A percentile compares a stretch with the other conserved stretches of the same genome.
phyloP scores from a whole-genome alignment of 2,888 invertebrate genomes.

The Temnothorax unifasciatus region DNA sequence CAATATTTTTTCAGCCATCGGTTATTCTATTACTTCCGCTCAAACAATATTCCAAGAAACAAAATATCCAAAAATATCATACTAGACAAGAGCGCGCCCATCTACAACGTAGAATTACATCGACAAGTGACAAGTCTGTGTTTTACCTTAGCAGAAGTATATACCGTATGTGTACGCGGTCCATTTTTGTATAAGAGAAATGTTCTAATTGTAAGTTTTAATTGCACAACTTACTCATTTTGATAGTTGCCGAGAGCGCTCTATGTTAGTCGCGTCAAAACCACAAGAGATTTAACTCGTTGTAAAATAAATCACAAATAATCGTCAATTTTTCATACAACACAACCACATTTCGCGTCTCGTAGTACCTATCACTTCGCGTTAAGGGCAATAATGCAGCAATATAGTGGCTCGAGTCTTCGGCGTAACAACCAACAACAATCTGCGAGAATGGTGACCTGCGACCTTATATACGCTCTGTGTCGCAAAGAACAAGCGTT shows the following conservation, averaged over 20 bases:
- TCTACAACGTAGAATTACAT: slow-evolving; percentile 25
- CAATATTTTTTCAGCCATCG: slow-evolving; percentile 45
- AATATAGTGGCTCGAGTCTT: background rate
- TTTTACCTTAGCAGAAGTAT: background rate
- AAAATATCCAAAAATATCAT: slow-evolving; percentile 45
- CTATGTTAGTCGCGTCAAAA: background rate
- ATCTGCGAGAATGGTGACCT: background rate
- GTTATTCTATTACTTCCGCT: slow-evolving; percentile 41
- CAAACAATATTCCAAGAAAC: slow-evolving; percentile 37
- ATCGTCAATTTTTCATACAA: background rate
- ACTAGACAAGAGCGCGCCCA: background rate
- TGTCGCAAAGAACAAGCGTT: background rate
- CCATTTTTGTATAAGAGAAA: background rate
- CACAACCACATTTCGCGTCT: background rate
- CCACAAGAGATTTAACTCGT: background rate
- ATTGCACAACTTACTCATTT: background rate
- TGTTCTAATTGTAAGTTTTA: background rate
- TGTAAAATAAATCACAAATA: background rate
- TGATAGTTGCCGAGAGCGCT: background rate
- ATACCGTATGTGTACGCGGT: background rate
- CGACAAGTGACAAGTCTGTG: background rate
- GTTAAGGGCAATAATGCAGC: background rate
- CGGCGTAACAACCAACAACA: background rate
- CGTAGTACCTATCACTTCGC: background rate
- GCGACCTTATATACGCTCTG: background rate